These are phyloP conservation scores for Polia nebulosa DNA, from an alignment of 2,888 invertebrate genomes.

Conservation along the genomic window DNA sequence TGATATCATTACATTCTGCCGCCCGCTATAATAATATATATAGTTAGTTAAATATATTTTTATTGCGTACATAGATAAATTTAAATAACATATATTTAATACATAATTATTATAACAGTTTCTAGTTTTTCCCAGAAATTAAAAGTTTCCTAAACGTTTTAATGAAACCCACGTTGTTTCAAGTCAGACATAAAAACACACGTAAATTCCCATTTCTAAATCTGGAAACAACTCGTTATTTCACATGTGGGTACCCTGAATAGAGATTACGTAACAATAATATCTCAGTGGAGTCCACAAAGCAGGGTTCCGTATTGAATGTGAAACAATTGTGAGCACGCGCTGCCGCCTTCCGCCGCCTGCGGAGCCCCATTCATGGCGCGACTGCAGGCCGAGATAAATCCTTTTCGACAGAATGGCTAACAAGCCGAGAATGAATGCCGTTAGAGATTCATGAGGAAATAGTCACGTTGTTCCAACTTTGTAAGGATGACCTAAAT, in stretches of 20 bases:
- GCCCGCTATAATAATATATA: no score
- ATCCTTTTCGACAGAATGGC: slow-evolving; percentile 18
- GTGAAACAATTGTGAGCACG: slow-evolving; percentile 45
- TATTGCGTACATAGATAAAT: no score
- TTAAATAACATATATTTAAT: no score
- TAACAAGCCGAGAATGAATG: slow-evolving; percentile 19
- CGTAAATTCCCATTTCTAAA: slow-evolving; percentile 9
- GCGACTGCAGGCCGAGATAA: slow-evolving; percentile 53
- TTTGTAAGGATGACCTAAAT: slow-evolving; percentile 11
- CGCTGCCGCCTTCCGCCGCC: neutral
- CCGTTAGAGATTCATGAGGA: slow-evolving; percentile 8
- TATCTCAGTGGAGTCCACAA: slow-evolving; percentile 40
- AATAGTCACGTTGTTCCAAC: slow-evolving; percentile 8
- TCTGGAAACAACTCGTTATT: slow-evolving; percentile 9
- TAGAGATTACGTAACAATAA: slow-evolving; percentile 45
- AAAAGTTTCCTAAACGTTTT: no score
- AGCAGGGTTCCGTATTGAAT: slow-evolving; percentile 40
- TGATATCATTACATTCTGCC: no score
- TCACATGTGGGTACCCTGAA: slow-evolving; percentile 11
- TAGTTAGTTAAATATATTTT: no score
- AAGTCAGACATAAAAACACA: neutral
- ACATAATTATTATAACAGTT: no score
- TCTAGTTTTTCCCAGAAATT: no score
- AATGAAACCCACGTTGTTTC: neutral
- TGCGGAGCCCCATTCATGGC: slow-evolving; percentile 27